Percentiles rank a stretch among this genome's conserved stretches.
Evolutionary conservation across 2,888 invertebrate genomes (phyloP).

Genomic region (Neuroscelio doddi): DNA sequence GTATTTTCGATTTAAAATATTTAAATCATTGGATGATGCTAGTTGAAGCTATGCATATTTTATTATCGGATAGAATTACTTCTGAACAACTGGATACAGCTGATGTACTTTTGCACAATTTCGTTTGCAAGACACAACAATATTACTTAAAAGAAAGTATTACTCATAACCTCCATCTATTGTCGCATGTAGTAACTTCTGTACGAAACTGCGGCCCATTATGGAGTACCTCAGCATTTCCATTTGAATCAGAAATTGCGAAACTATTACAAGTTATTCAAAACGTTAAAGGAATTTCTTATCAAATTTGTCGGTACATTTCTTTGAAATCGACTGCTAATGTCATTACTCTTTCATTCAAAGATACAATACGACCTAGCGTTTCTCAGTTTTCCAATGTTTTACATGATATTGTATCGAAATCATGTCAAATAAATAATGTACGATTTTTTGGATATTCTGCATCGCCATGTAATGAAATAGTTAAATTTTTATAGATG

Average conservation of each 20-base stretch:
- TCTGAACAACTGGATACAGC: not conserved
- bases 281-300: slow-evolving; percentile 27
- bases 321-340: slow-evolving; percentile 13
- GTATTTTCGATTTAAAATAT: slow-evolving; percentile 4
- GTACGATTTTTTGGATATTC: no score
- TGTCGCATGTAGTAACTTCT: slow-evolving; percentile 10
- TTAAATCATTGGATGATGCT: slow-evolving; percentile 9
- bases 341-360: no score
- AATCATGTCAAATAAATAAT: no score
- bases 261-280: slow-evolving; percentile 21
- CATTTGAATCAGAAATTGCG: slow-evolving; percentile 25
- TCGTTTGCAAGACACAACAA: slow-evolving; percentile 4
- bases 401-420: no score
- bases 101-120: slow-evolving; percentile 4
- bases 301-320: slow-evolving; percentile 17
- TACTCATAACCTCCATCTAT: slow-evolving; percentile 20
- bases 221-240: slow-evolving; percentile 14
- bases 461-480: no score
- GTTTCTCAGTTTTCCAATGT: no score
- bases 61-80: not conserved
- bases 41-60: slow-evolving; percentile 13
- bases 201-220: slow-evolving; percentile 23
- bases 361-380: no score
- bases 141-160: slow-evolving; percentile 12
- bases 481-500: no score